Evolutionary conservation across 2,888 invertebrate genomes (phyloP).

Genomic region (Monochamus alternatus): DNA sequence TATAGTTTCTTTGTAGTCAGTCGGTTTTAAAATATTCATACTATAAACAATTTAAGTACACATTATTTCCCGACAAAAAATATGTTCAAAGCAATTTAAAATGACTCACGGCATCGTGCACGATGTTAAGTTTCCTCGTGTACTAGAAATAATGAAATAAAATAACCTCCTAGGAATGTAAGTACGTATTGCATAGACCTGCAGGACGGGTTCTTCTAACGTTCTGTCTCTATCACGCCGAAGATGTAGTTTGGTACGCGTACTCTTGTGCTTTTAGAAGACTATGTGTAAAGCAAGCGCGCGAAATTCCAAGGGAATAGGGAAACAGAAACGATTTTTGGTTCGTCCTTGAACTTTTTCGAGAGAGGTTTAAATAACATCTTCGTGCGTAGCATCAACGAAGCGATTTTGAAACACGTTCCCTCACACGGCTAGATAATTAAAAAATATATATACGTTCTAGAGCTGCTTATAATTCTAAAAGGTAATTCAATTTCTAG

Average conservation of each 20-base stretch:
- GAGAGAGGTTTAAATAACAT: constrained; percentile 6
- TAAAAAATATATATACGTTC: too few species aligned
- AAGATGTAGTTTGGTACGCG: constrained; percentile 22
- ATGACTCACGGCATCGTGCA: constrained; percentile 49
- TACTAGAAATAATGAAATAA: constrained; percentile 47
- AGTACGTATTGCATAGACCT: constrained; percentile 52
- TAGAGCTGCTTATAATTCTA: too few species aligned
- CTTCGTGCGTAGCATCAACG: neutral
- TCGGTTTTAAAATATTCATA: neutral
- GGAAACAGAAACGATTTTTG: constrained; percentile 9
- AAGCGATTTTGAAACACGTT: neutral
- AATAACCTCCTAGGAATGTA: constrained; percentile 54
- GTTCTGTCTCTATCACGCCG: constrained; percentile 36
- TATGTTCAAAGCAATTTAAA: constrained; percentile 38
- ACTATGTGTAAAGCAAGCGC: constrained; percentile 10
- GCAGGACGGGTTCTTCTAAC: constrained; percentile 51
- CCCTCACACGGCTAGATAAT: neutral
- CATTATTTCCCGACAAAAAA: constrained; percentile 24
- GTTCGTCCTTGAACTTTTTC: constrained; percentile 23
- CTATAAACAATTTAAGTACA: constrained; percentile 4
- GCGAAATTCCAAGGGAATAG: constrained; percentile 26
- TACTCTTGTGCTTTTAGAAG: neutral
- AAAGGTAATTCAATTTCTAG: too few species aligned
- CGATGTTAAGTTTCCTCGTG: constrained; percentile 48
- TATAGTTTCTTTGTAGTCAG: too few species aligned